A percentile compares a stretch with the other conserved stretches of the same genome.
These are phyloP conservation scores for Lissocephala sabroskyi DNA, from an alignment of 2,888 invertebrate species.

Conservation along the genomic window DNA sequence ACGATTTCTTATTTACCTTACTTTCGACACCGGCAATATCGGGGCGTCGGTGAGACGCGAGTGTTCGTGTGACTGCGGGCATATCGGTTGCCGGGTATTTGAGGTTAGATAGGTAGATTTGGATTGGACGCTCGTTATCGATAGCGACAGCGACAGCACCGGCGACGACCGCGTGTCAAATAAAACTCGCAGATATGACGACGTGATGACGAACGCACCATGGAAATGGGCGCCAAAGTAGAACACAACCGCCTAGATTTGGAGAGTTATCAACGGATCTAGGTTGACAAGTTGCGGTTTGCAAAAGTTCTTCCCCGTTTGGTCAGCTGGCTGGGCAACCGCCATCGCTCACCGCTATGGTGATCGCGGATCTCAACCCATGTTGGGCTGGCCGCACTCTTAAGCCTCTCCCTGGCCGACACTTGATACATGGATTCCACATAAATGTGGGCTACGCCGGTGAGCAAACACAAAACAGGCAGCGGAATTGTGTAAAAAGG, in stretches of 20 bases:
- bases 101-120: constrained; percentile 56
- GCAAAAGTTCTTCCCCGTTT: too few species aligned
- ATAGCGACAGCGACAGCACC: constrained; percentile 17
- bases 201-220: constrained; percentile 39
- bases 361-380: too few species aligned
- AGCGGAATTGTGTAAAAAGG: constrained; percentile 45
- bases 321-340: too few species aligned
- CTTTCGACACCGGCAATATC: constrained; percentile 44
- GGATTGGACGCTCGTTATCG: constrained; percentile 57
- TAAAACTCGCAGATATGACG: constrained; percentile 41
- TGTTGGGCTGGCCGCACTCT: too few species aligned
- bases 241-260: neutral
- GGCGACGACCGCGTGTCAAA: constrained; percentile 23
- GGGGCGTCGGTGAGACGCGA: constrained; percentile 7
- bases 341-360: too few species aligned
- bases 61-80: constrained; percentile 3
- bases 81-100: constrained; percentile 18
- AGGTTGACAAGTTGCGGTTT: neutral
- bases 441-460: too few species aligned
- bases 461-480: constrained; percentile 10
- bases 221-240: constrained; percentile 22
- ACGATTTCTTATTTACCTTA: constrained; percentile 49
- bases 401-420: too few species aligned
- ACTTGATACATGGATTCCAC: too few species aligned
- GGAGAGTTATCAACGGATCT: neutral